Base-by-base conservation (phyloP, 2,888 invertebrate species). In the Dasysyrphus tricinctus region DNA sequence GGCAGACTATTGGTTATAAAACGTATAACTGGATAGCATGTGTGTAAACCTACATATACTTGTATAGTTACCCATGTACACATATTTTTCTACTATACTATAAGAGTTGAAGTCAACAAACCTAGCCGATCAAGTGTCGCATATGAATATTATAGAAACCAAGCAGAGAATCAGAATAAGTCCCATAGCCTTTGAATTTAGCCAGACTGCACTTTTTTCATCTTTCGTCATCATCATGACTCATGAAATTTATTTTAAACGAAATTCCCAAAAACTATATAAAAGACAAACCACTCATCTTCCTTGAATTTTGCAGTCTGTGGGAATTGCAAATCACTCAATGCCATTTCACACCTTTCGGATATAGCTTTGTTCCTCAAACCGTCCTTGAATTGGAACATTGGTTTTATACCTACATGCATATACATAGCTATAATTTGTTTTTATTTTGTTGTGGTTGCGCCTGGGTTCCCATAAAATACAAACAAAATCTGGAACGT, bases 321-420 rank as follows among this genome's bases (percentile, higher is more conserved):
- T 47, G 69, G 32, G 16, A 65, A 69, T 49, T 14, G 24, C 54
- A 78, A 78, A 78, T 78, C 42, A 70, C 49, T 70, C 78, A 78
- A 70, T 70, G 61, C 42, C 70, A 70, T 54, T 78, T 70, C 49
- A 54, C 70, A 78, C 70, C 70, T 70, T 78, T 70, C n/a, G n/a
- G 14, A 11, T 32, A 39, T 54, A 24, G 16, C 49, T 14, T 51
- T 49, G 19, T 37, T 61, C 4, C 32, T 16, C 16, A 51, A 47
- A 39, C 61, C 0, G 44, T 42, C 72, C 72, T 79, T 79, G 72
- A 79, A 72, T 59, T 72, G 63, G 39, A 19, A 34, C 12, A 32
- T 42, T 57, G 37, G 16, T 32, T 32, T 16, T 49, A 32, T 65
- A 16, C 24, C n/a, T n/a, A 16, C 8, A 16, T 9, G 16, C 1